A percentile compares a stretch with the other conserved stretches of the same genome.
phyloP scores from a whole-genome alignment of 2,797 vertebrate genomes.

The Rhabdophis nuchalis region DNA sequence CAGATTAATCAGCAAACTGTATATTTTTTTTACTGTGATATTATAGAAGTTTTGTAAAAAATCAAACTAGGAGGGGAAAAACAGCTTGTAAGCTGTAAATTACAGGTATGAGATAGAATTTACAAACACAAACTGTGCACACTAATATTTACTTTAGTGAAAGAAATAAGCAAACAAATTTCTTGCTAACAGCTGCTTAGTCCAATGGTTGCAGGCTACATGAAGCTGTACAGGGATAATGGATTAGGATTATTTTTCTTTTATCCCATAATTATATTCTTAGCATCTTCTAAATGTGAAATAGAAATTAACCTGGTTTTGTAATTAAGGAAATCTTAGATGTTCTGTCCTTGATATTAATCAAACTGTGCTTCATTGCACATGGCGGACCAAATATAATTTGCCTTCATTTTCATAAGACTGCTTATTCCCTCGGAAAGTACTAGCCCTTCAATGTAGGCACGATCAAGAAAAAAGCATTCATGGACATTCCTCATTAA shows the following conservation, averaged over 20 bases:
- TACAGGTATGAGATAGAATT: conserved; percentile 43
- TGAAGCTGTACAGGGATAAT: neutral
- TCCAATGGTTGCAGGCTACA: neutral
- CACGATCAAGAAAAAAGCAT: neutral
- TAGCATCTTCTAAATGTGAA: neutral
- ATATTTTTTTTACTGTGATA: conserved; percentile 55
- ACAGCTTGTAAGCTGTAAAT: conserved; percentile 38
- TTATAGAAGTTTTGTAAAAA: conserved; percentile 60
- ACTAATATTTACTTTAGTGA: conserved; percentile 39
- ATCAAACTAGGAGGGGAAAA: conserved; percentile 2
- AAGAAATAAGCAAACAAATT: conserved; percentile 39
- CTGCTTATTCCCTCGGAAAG: neutral
- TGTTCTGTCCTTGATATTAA: neutral
- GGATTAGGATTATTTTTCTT: neutral
- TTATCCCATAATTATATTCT: neutral
- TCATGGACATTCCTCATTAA: neutral
- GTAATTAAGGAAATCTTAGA: neutral
- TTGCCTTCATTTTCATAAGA: neutral
- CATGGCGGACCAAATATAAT: neutral
- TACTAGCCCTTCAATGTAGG: neutral
- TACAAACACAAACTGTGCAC: conserved; percentile 46
- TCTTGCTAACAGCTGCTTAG: neutral
- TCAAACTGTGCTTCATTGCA: neutral
- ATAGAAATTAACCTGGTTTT: neutral
- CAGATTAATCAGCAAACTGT: conserved; percentile 43